Evolutionary conservation across 2,113 vertebrate species (phyloP).

Genomic region (Aptenodytes patagonicus): DNA sequence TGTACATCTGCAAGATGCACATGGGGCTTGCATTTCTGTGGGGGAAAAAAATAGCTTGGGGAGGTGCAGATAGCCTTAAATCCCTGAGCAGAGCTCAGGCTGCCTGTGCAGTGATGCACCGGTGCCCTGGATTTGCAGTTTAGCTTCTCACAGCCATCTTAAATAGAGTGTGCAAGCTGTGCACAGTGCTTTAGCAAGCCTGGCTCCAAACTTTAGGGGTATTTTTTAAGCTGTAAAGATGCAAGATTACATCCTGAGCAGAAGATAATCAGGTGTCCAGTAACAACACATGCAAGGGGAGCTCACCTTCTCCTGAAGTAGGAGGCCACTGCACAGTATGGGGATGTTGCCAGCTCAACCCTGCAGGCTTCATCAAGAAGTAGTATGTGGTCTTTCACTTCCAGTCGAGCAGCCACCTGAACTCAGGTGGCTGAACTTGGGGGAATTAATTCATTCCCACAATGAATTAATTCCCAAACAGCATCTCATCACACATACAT

Average conservation of each 20-base stretch:
- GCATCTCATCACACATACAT: fast-evolving
- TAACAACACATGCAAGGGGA: background rate
- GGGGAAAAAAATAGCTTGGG: background rate
- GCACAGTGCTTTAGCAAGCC: background rate
- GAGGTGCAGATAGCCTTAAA: background rate
- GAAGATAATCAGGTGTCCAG: background rate
- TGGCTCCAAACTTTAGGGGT: background rate
- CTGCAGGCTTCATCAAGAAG: background rate
- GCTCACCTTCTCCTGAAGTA: background rate
- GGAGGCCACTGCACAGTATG: background rate
- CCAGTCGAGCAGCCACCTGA: background rate
- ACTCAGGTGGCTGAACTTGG: background rate
- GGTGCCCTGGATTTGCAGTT: background rate
- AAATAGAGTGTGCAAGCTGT: background rate
- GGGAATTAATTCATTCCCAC: background rate
- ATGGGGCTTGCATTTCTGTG: background rate
- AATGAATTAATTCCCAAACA: background rate
- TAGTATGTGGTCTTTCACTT: background rate
- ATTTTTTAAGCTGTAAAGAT: background rate
- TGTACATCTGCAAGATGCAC: background rate
- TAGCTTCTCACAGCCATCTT: background rate
- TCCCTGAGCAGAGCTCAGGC: background rate
- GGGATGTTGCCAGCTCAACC: background rate
- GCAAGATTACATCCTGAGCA: background rate
- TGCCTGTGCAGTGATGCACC: background rate